Evolutionary conservation across 2,113 vertebrate genomes (phyloP).

Genomic region (Turnix velox): DNA sequence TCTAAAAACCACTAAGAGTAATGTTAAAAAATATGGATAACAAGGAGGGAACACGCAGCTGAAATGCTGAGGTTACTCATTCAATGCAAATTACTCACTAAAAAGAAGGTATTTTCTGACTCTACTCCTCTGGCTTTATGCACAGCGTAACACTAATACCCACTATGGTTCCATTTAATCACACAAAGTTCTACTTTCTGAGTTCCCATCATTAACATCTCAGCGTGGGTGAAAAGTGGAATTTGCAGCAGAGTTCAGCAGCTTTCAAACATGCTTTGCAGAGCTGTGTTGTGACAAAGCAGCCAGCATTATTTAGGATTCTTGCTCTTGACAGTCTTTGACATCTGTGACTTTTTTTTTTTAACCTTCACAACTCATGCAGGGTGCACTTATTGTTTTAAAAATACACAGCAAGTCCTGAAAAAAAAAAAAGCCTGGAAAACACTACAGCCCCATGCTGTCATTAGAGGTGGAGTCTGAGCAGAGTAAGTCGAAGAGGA

Average conservation of each 20-base stretch:
- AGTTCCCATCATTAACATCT: not conserved
- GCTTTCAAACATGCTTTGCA: not conserved
- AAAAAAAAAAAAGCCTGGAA: not conserved
- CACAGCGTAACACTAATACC: not conserved
- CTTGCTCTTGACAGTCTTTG: not conserved
- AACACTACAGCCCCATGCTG: not conserved
- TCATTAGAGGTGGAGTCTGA: not conserved
- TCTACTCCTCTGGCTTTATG: not conserved
- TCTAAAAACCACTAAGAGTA: not conserved
- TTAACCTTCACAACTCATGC: not conserved
- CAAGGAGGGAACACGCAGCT: not conserved
- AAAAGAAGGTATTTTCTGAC: not conserved
- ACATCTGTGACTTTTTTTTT: not conserved
- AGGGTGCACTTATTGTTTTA: not conserved
- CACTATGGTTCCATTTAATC: not conserved
- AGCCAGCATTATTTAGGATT: not conserved
- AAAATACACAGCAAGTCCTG: not conserved
- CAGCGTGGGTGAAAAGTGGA: not conserved
- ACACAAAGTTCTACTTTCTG: not conserved
- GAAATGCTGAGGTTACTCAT: not conserved
- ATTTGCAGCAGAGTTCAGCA: not conserved
- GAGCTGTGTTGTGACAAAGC: not conserved
- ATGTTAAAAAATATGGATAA: not conserved
- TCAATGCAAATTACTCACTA: not conserved
- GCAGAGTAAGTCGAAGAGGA: not conserved